Base-by-base conservation (phyloP, 2,888 invertebrate species). In the Muschampia plurimacula region DNA sequence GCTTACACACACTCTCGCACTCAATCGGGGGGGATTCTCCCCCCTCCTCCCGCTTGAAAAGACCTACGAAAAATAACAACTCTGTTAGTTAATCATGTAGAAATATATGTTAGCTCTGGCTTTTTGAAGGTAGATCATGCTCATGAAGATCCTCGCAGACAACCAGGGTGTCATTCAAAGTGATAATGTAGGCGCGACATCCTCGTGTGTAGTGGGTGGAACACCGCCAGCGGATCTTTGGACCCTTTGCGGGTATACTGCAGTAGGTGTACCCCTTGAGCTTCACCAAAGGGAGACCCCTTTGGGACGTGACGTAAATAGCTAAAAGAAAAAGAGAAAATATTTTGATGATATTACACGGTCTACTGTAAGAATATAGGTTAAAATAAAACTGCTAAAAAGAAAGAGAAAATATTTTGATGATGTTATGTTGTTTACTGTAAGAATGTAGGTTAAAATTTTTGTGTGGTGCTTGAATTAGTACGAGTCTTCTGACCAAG, bases 181-280 rank as follows among this genome's bases (percentile, higher is more conserved):
- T 85, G 59, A 78, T 77, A 0, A 84, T 60, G 0, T 74, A 76
- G 0, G 84, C 86, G 2, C 73, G 76, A 71, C 87, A 87, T 0
- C 82, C 81, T 22, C 74, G 78, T 3, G 69, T 75, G 22, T 75
- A 74, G 68, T 89, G 85, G 0, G 89, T 87, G 2, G 87, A 89
- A 71, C 89, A 89, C 8, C 82, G 76, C 89, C 89, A 89, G 2
- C 87, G 76, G 0, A 73, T 62, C 55, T 79, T 85, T 7, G 10
- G 2, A 0, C 77, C 76, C 12, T 68, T 79, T 0, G 80, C 75
- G 0, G 79, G 77, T 0, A 62, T 74, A 3, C 74, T 74, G 49
- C 72, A 83, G 74, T 86, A 88, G 0, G 84, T 87, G 69, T 83
- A 88, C 0, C 84, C 83, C 2, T 77, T 79, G 1, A 84, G 46